These are phyloP conservation scores for Dryadula phaetusa DNA, from an alignment of 2,888 invertebrate genomes.

Conservation along the genomic window DNA sequence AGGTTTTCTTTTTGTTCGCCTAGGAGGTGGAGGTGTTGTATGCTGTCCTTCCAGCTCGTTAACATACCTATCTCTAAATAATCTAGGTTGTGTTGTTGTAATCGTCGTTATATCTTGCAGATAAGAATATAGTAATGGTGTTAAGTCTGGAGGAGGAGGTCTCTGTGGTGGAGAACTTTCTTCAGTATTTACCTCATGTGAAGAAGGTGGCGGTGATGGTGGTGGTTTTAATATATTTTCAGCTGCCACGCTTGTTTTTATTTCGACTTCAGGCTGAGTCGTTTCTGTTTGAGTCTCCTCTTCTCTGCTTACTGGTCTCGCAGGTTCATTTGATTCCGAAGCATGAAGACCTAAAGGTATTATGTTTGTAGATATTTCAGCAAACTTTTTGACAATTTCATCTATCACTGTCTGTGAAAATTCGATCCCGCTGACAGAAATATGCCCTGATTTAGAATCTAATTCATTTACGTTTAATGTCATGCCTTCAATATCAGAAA, in stretches of 20 bases:
- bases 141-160: slow-evolving; percentile 78
- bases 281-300: slow-evolving; percentile 61
- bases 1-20: slow-evolving; percentile 78
- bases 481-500: slow-evolving; percentile 91
- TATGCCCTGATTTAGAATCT: slow-evolving; percentile 87
- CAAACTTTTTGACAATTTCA: slow-evolving; percentile 85
- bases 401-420: slow-evolving; percentile 88
- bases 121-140: slow-evolving; percentile 80
- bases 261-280: slow-evolving; percentile 42
- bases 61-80: slow-evolving; percentile 64
- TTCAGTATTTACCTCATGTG: slow-evolving; percentile 54
- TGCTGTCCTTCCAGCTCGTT: slow-evolving; percentile 69
- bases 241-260: slow-evolving; percentile 43
- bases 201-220: slow-evolving; percentile 50
- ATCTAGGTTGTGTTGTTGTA: slow-evolving; percentile 73
- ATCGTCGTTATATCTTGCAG: slow-evolving; percentile 82
- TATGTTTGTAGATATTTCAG: slow-evolving; percentile 71
- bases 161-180: slow-evolving; percentile 69
- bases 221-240: slow-evolving; percentile 39
- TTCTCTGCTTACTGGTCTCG: slow-evolving; percentile 66
- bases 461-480: slow-evolving; percentile 89
- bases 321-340: slow-evolving; percentile 52
- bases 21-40: slow-evolving; percentile 71
- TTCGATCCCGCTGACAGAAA: slow-evolving; percentile 87
- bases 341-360: slow-evolving; percentile 44